phyloP scores from a whole-genome alignment of 2,797 vertebrate genomes.

The Apogon hyalosoma region DNA sequence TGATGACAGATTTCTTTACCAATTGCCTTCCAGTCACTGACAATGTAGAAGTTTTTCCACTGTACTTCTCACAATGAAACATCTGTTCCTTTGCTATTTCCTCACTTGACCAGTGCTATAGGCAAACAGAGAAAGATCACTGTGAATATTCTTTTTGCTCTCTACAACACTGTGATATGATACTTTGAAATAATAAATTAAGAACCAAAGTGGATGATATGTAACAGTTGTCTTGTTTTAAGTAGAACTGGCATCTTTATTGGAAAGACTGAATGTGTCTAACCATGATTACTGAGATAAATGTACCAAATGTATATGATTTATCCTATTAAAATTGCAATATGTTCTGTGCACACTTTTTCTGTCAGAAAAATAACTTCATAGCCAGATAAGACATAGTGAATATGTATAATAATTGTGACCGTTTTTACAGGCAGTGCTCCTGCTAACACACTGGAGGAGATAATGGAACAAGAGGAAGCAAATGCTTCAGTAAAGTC shows the following conservation, averaged over 20 bases:
- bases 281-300: slow-evolving; percentile 17
- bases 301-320: neutral
- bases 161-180: slow-evolving; percentile 49
- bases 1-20: neutral
- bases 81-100: slow-evolving; percentile 39
- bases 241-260: slow-evolving; percentile 20
- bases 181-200: slow-evolving; percentile 65
- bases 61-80: slow-evolving; percentile 31
- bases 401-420: neutral
- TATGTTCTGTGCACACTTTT: too few relatives aligned
- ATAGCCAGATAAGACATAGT: neutral
- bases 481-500: slow-evolving; percentile 60
- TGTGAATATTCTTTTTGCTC: slow-evolving; percentile 72
- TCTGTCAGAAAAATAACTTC: neutral
- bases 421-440: slow-evolving; percentile 67
- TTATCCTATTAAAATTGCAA: too few relatives aligned
- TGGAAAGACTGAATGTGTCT: neutral
- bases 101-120: slow-evolving; percentile 24
- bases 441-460: slow-evolving; percentile 84
- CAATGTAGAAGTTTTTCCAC: slow-evolving; percentile 9
- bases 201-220: slow-evolving; percentile 29
- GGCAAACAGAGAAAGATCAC: slow-evolving; percentile 46
- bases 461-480: slow-evolving; percentile 93
- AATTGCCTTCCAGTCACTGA: too few relatives aligned
- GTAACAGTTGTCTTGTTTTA: slow-evolving; percentile 39